Base-by-base conservation (phyloP, 2,888 invertebrate genomes). In the Pseudeuparius sepicola region DNA sequence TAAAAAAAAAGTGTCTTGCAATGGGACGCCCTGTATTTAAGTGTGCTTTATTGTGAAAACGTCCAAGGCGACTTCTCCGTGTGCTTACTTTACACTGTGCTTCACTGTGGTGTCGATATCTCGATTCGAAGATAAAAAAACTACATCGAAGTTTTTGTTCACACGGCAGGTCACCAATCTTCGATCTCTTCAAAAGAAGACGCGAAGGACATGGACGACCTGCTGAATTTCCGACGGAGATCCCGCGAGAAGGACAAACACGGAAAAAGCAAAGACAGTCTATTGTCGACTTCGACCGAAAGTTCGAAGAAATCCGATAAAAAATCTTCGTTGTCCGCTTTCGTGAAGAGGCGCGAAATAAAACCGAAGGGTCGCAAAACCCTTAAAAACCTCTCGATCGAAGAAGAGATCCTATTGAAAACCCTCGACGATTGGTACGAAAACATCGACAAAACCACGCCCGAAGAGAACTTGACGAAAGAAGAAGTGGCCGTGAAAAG, bases 401-500 rank as follows among this genome's bases (percentile, higher is more conserved):
- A 56, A 31, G 57, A 58, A 42, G 52, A 52, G 43, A 42, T 43
- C 17, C 48, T 57, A 13, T 39, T 60, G 27, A 45, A 49, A 29
- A 44, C 49, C 9, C 35, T 60, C 16, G 41, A 56, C 15, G 44
- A 49, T 7, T 50, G 57, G 44, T 57, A 58, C 34, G 41, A 44
- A 4, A 48, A 51, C 31, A 60, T 61, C 24, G 59, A 59, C 41
- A 50, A 53, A 20, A 53, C 46, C 25, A 36, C 52, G 6, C 53
- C 55, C 0, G 52, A 56, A 9, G 54, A 55, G 24, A 42, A 48
- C n/a, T 41, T 60, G 7, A 55, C 51, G 1, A 47, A 50, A 14
- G 56, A 59, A 40, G 50, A 61, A 37, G 51, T 45, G 35, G 53
- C 51, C 4, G 49, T 61, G 3, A 49, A 51, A 17, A 54, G 52